These are phyloP conservation scores for Hapalemur alaotrensis DNA, from an alignment of 2,797 vertebrate species.

Conservation along the genomic window DNA sequence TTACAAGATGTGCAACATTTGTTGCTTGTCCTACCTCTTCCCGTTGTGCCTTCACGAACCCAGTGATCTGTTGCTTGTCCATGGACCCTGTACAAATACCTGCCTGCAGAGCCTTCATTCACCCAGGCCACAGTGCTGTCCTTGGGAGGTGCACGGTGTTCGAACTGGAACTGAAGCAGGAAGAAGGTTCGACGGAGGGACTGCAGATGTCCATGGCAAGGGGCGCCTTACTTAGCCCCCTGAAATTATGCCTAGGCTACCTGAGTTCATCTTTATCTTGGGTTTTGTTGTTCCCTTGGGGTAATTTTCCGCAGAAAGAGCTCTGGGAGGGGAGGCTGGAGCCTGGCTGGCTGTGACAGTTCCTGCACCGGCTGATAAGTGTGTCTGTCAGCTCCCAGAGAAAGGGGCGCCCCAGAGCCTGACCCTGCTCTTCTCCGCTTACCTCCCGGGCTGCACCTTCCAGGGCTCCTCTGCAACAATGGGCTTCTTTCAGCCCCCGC, in stretches of 20 bases:
- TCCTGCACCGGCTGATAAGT: conserved; percentile 56
- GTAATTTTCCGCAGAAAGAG: not conserved
- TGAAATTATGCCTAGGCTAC: not conserved
- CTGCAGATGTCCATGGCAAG: not conserved
- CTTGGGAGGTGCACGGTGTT: not conserved
- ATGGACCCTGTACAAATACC: not conserved
- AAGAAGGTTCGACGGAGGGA: not conserved
- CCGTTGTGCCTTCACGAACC: not conserved
- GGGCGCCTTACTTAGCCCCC: not conserved
- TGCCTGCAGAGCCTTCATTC: not conserved
- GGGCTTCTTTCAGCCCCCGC: conserved; percentile 59
- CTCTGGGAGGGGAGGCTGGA: not conserved
- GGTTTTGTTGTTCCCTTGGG: not conserved
- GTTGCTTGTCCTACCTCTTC: not conserved
- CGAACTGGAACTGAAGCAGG: not conserved
- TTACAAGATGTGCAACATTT: not conserved
- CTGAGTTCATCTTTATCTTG: not conserved
- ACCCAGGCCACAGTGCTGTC: not conserved
- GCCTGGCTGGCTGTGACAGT: not conserved
- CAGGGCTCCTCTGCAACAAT: conserved; percentile 46
- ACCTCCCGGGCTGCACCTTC: not conserved
- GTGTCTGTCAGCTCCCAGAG: conserved; percentile 69
- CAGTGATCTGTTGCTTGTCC: not conserved
- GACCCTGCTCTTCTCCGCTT: conserved; percentile 66
- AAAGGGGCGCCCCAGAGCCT: not conserved